These are phyloP conservation scores for Glyptemys insculpta DNA, from an alignment of 2,797 vertebrate genomes.

Conservation along the genomic window DNA sequence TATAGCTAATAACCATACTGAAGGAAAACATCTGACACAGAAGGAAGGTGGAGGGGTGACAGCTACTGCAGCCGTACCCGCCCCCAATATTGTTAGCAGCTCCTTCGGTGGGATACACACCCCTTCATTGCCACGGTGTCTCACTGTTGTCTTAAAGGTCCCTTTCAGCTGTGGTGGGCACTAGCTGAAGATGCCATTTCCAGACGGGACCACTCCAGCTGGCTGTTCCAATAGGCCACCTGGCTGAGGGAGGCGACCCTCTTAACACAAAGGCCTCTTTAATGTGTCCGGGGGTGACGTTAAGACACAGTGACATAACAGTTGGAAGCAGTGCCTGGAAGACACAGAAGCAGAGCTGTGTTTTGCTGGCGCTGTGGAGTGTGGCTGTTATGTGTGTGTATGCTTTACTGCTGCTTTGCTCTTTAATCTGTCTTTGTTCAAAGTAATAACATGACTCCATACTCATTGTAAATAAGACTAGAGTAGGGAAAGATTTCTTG, in stretches of 20 bases:
- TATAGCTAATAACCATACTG: neutral
- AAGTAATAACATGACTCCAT: neutral
- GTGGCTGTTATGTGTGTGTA: neutral
- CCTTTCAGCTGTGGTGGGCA: neutral
- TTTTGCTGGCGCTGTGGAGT: neutral
- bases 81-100: rapidly evolving
- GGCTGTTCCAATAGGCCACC: neutral
- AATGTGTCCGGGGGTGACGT: neutral
- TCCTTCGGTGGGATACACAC: rapidly evolving
- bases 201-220: neutral
- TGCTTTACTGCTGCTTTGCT: neutral
- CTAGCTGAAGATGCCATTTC: neutral
- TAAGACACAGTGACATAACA: neutral
- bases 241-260: neutral
- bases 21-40: neutral
- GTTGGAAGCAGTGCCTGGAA: neutral
- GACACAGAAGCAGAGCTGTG: neutral
- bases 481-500: neutral
- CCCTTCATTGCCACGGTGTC: neutral
- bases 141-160: neutral
- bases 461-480: neutral
- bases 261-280: neutral
- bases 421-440: neutral
- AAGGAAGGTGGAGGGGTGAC: neutral
- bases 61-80: neutral